These are phyloP conservation scores for Lophura swinhoii DNA, from an alignment of 2,797 vertebrate genomes.

Conservation along the genomic window DNA sequence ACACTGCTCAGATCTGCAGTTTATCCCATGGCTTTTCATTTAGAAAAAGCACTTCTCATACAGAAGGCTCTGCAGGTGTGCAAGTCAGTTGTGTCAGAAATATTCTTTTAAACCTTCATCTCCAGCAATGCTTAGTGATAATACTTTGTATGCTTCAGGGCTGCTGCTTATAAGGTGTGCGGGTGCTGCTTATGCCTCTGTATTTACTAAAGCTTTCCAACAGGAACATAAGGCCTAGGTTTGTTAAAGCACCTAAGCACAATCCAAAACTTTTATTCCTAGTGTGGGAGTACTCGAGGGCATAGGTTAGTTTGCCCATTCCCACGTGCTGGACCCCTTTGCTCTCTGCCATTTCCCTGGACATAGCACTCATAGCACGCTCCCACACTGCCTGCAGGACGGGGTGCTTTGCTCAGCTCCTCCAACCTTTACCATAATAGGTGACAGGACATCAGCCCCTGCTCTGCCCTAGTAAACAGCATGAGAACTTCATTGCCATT, in stretches of 20 bases:
- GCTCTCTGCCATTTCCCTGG: not conserved
- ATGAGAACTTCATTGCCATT: not conserved
- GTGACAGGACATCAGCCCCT: not conserved
- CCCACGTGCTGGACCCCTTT: not conserved
- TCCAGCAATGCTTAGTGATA: not conserved
- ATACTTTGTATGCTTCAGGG: not conserved
- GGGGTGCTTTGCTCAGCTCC: not conserved
- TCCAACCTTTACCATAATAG: not conserved
- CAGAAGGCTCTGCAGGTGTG: not conserved
- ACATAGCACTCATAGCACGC: too few relatives aligned
- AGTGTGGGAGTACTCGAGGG: not conserved
- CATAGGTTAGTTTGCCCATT: too few relatives aligned
- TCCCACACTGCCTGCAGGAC: too few relatives aligned
- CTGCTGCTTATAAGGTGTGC: not conserved
- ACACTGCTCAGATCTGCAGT: rapidly evolving
- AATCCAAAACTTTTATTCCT: not conserved
- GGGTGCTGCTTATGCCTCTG: not conserved
- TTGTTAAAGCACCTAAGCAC: not conserved
- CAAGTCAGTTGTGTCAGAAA: not conserved
- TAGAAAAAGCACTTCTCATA: not conserved
- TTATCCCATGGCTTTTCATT: not conserved
- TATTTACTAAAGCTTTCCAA: not conserved
- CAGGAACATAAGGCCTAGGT: not conserved
- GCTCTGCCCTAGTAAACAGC: rapidly evolving
- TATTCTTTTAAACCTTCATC: not conserved